Conservation (phyloP, 1,140 invertebrate genomes). For the Formica selysi region DNA sequence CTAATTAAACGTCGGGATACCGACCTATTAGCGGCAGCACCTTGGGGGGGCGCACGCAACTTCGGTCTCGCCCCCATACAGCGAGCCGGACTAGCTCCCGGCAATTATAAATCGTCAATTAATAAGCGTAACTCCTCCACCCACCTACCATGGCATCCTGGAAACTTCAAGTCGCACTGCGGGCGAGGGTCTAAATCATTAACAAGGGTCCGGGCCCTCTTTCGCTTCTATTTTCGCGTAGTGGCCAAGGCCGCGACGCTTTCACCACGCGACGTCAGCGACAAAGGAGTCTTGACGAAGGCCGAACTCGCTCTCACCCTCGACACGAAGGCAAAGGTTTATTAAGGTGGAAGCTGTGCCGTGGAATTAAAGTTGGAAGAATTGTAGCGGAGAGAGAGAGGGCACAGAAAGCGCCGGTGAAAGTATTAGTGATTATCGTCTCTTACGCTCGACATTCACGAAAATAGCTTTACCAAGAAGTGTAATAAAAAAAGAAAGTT, state of each 20-base stretch:
- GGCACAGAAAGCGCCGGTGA: conserved; percentile 5
- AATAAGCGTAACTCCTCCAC: conserved; percentile 76
- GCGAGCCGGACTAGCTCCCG: conserved; percentile 60
- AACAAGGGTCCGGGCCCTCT: conserved; percentile 17
- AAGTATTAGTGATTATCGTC: conserved; percentile 51
- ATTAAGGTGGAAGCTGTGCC: conserved; percentile 60
- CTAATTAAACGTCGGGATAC: conserved; percentile 81
- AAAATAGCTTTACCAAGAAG: conserved; percentile 5
- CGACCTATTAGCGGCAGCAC: conserved; percentile 76
- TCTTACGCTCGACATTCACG: conserved; percentile 10
- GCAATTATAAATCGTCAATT: conserved; percentile 82
- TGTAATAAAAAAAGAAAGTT: conserved; percentile 47
- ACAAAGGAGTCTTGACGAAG: conserved; percentile 31
- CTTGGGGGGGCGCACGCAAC: conserved; percentile 72
- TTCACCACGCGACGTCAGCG: neutral
- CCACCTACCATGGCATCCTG: conserved; percentile 52
- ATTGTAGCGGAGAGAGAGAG: neutral
- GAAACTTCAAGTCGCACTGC: conserved; percentile 43
- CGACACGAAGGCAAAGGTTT: conserved; percentile 45
- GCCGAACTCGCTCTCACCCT: conserved; percentile 19
- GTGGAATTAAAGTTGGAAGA: conserved; percentile 51
- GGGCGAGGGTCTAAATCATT: conserved; percentile 62
- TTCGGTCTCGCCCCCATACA: conserved; percentile 51
- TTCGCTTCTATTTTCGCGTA: conserved; percentile 27
- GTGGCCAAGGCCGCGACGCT: conserved; percentile 35